A percentile compares a stretch with the other conserved stretches of the same genome.
Evolutionary conservation across 2,797 vertebrate species (phyloP).

Genomic region (Epinephelus malabaricus): DNA sequence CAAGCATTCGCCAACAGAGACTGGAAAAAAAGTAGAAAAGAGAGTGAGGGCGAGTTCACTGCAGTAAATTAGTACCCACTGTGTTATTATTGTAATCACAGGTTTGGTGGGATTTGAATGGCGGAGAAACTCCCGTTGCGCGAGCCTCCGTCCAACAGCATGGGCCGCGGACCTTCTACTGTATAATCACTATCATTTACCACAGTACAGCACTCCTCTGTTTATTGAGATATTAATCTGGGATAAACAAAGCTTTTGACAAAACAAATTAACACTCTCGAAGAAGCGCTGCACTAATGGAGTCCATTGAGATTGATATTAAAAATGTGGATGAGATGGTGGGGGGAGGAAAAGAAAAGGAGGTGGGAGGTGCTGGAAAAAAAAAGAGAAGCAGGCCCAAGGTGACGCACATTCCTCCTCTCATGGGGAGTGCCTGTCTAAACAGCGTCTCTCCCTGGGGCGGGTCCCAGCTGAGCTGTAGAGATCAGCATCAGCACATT

Average conservation of each 20-base stretch:
- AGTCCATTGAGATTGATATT: constrained; percentile 83
- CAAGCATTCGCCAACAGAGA: constrained; percentile 47
- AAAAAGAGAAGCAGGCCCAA: constrained; percentile 60
- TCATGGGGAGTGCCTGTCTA: constrained; percentile 70
- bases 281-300: constrained; percentile 79
- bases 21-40: constrained; percentile 9
- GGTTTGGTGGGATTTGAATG: constrained; percentile 78
- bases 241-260: constrained; percentile 88
- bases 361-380: constrained; percentile 50
- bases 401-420: constrained; percentile 77
- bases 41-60: constrained; percentile 54
- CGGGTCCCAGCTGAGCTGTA: constrained; percentile 60
- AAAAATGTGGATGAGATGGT: constrained; percentile 72
- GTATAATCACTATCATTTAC: constrained; percentile 88
- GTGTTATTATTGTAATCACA: constrained; percentile 87
- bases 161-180: constrained; percentile 70
- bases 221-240: constrained; percentile 88
- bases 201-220: constrained; percentile 75
- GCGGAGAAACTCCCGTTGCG: constrained; percentile 76
- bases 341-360: constrained; percentile 29
- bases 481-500: constrained; percentile 77
- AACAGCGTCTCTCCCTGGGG: constrained; percentile 73
- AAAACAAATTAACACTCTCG: constrained; percentile 85
- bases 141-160: constrained; percentile 70
- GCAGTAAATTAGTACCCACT: constrained; percentile 80